phyloP scores from a whole-genome alignment of 2,888 invertebrate genomes.

The Ormia ochracea region DNA sequence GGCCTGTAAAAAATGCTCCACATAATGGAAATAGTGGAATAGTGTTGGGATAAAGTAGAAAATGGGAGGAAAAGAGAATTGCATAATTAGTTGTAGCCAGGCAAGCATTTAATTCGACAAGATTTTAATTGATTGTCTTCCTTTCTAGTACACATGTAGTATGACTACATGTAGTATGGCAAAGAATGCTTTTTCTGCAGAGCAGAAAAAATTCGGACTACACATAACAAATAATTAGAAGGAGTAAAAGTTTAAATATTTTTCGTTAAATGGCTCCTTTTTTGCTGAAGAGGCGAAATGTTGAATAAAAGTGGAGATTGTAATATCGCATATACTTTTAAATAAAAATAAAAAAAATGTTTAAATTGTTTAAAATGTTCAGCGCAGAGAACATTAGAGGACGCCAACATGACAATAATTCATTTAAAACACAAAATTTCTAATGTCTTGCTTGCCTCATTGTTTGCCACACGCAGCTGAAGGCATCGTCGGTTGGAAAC shows the following conservation, averaged over 20 bases:
- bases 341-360: conserved; percentile 34
- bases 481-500: background rate
- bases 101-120: conserved; percentile 66
- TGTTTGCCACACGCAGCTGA: background rate
- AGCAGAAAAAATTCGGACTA: background rate
- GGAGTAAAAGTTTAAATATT: conserved; percentile 6
- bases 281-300: background rate
- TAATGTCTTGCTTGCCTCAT: conserved; percentile 22
- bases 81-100: conserved; percentile 70
- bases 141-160: background rate
- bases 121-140: conserved; percentile 55
- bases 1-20: background rate
- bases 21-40: conserved; percentile 33
- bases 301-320: background rate
- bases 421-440: conserved; percentile 43
- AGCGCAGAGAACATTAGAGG: conserved; percentile 47
- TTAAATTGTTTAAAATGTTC: background rate
- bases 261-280: background rate
- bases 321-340: conserved; percentile 37
- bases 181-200: background rate
- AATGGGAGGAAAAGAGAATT: conserved; percentile 21
- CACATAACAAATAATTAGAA: background rate
- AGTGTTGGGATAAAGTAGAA: conserved; percentile 6
- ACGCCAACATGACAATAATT: conserved; percentile 60
- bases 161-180: too few relatives aligned